Evolutionary conservation across 1,140 invertebrate genomes (phyloP).

Genomic region (Drosophila arawakana): DNA sequence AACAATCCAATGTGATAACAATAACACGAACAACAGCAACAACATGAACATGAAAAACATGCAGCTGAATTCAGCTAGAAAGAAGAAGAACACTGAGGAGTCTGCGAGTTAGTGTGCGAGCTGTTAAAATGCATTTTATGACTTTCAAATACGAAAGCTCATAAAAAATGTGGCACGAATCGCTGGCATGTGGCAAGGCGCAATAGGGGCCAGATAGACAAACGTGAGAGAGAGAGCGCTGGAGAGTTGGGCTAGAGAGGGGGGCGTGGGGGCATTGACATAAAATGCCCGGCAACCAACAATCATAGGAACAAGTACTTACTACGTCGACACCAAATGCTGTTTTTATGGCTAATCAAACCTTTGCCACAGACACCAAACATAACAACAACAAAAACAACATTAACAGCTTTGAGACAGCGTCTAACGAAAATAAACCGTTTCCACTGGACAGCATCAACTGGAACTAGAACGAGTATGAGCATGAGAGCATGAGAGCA

Average conservation of each 20-base stretch:
- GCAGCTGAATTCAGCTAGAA: slow-evolving; percentile 11
- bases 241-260: not conserved
- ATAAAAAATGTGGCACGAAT: slow-evolving; percentile 50
- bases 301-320: slow-evolving; percentile 69
- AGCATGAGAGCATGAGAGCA: too few relatives aligned
- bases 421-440: slow-evolving; percentile 6
- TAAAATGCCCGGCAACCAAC: slow-evolving; percentile 48
- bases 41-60: slow-evolving; percentile 30
- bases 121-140: slow-evolving; percentile 75
- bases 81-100: not conserved
- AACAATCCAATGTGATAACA: slow-evolving; percentile 38
- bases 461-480: too few relatives aligned
- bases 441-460: slow-evolving; percentile 16
- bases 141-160: slow-evolving; percentile 76
- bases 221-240: too few relatives aligned
- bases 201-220: not conserved
- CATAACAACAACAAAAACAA: not conserved
- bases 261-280: slow-evolving; percentile 26
- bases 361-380: slow-evolving; percentile 69
- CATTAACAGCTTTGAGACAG: not conserved
- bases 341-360: slow-evolving; percentile 79
- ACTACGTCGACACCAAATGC: slow-evolving; percentile 60
- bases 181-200: not conserved
- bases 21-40: slow-evolving; percentile 24
- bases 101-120: slow-evolving; percentile 22